Conservation (phyloP, 2,888 invertebrate species). For the Tetrapedia diversipes region DNA sequence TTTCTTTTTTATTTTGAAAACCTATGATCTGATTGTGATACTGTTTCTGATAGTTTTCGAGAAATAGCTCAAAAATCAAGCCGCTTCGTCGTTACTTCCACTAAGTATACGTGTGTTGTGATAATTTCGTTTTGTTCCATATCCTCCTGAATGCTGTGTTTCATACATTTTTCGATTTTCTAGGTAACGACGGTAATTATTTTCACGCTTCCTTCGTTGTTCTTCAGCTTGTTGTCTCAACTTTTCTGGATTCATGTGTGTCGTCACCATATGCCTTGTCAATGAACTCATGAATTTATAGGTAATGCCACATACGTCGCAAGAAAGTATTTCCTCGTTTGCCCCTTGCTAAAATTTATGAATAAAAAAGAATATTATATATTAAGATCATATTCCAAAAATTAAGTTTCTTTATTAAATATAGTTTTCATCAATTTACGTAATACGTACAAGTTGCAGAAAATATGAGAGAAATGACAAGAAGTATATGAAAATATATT, state of each 20-base stretch:
- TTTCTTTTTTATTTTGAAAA: constrained; percentile 24
- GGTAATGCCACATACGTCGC: constrained; percentile 84
- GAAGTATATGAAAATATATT: constrained; percentile 33
- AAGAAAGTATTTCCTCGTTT: constrained; percentile 80
- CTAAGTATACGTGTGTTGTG: constrained; percentile 53
- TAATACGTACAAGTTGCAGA: constrained; percentile 59
- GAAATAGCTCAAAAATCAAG: constrained; percentile 54
- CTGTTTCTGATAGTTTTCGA: constrained; percentile 15
- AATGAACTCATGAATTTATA: constrained; percentile 85
- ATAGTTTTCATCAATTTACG: constrained; percentile 28
- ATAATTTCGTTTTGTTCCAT: constrained; percentile 63
- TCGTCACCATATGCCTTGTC: constrained; percentile 86
- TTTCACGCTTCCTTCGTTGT: constrained; percentile 80
- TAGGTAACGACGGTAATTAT: constrained; percentile 80
- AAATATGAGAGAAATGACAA: constrained; percentile 59
- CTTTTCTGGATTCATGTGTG: constrained; percentile 84
- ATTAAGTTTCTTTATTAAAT: constrained; percentile 6
- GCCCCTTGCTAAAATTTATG: constrained; percentile 74
- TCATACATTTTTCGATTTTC: constrained; percentile 81
- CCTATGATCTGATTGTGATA: constrained; percentile 21
- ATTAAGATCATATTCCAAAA: constrained; percentile 8
- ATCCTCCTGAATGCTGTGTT: constrained; percentile 74
- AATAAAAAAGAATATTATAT: not conserved
- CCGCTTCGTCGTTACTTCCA: constrained; percentile 66
- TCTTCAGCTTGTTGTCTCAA: constrained; percentile 81